These are phyloP conservation scores for Aurelia sp. DNA, from an alignment of 30 jellyfish, hydroid and myxozoan species.

Conservation along the genomic window DNA sequence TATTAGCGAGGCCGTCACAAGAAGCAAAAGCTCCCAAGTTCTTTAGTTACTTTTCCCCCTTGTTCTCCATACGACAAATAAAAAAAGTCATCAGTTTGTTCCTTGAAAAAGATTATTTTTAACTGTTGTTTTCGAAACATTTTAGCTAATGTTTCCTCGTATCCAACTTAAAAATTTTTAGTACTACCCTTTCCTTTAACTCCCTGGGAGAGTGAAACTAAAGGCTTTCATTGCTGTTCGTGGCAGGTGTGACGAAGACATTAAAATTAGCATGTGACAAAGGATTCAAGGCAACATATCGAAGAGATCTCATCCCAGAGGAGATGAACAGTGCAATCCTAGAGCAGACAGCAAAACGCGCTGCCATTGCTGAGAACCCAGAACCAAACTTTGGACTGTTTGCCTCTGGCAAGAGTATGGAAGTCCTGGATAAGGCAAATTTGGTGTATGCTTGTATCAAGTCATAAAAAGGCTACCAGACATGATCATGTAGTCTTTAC, in stretches of 20 bases:
- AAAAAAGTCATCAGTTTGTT: too few relatives aligned
- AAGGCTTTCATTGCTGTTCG: background rate
- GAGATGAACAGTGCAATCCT: conserved; percentile 35
- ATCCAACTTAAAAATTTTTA: too few relatives aligned
- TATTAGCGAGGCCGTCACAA: too few relatives aligned
- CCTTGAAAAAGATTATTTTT: too few relatives aligned
- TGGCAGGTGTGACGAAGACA: conserved; percentile 4
- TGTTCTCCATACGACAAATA: too few relatives aligned
- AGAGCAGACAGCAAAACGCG: conserved; percentile 48
- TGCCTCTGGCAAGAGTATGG: conserved; percentile 49
- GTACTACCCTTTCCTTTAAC: too few relatives aligned
- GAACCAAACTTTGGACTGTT: conserved; percentile 78
- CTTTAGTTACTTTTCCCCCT: too few relatives aligned
- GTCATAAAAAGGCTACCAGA: conserved; percentile 1
- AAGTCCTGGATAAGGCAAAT: conserved; percentile 57
- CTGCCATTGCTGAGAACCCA: conserved; percentile 43
- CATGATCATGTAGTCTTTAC: background rate
- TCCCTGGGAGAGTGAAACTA: too few relatives aligned
- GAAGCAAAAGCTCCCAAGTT: too few relatives aligned
- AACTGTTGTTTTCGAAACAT: too few relatives aligned
- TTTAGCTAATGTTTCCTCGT: too few relatives aligned
- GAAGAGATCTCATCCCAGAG: conserved; percentile 68
- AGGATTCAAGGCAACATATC: conserved; percentile 71
- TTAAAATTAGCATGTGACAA: conserved; percentile 42
- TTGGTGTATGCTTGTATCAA: conserved; percentile 69